Evolutionary conservation across 1,140 invertebrate species (phyloP).

Genomic region (Heliothis virescens): DNA sequence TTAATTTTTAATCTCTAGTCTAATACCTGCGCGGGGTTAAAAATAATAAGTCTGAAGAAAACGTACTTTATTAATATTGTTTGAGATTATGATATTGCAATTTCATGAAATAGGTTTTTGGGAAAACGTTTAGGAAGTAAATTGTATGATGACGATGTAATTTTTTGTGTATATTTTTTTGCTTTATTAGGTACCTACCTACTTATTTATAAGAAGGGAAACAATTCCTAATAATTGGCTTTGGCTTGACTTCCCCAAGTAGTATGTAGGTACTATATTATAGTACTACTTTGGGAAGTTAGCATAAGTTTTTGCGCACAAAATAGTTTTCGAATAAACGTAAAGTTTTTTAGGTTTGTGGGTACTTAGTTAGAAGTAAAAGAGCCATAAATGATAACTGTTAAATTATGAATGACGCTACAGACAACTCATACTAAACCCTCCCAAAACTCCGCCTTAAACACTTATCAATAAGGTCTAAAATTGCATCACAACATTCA

Average conservation of each 20-base stretch:
- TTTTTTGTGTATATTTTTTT: neutral
- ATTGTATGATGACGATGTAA: slow-evolving; percentile 6
- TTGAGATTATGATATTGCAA: slow-evolving; percentile 12
- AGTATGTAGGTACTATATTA: too few species aligned
- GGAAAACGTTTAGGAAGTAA: neutral
- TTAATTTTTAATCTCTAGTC: slow-evolving; percentile 50
- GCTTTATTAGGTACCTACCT: neutral
- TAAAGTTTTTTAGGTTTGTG: too few species aligned
- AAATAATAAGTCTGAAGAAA: slow-evolving; percentile 23
- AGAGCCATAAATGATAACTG: too few species aligned
- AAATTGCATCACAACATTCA: too few species aligned
- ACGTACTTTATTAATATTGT: slow-evolving; percentile 9
- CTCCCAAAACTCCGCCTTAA: neutral
- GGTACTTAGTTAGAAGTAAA: too few species aligned
- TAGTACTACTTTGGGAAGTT: too few species aligned
- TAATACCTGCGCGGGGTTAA: slow-evolving; percentile 11
- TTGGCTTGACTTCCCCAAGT: too few species aligned
- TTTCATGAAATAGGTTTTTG: neutral
- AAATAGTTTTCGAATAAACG: neutral
- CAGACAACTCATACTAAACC: too few species aligned
- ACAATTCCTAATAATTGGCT: too few species aligned
- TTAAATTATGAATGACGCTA: too few species aligned
- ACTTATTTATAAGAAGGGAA: too few species aligned
- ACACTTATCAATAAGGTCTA: neutral
- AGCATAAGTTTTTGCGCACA: too few species aligned